Evolutionary conservation across 2,888 invertebrate species (phyloP).

Genomic region (Emmelina monodactyla): DNA sequence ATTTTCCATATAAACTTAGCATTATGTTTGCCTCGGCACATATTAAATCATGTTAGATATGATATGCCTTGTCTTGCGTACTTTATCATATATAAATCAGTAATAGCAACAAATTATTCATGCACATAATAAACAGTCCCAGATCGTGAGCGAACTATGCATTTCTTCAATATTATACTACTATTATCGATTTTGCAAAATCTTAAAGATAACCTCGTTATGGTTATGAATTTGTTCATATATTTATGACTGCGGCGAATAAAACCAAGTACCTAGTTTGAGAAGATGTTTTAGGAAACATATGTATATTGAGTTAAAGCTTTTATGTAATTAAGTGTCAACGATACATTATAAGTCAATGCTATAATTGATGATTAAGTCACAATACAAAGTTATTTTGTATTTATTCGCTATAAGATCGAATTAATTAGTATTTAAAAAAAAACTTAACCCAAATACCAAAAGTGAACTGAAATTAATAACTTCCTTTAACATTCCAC

Average conservation of each 20-base stretch:
- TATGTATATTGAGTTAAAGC: too few relatives aligned
- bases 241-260: not conserved
- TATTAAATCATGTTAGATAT: constrained; percentile 31
- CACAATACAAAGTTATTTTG: too few relatives aligned
- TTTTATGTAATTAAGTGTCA: too few relatives aligned
- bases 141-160: constrained; percentile 46
- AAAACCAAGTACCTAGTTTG: not conserved
- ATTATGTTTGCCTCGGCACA: constrained; percentile 14
- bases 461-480: too few relatives aligned
- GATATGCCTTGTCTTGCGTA: constrained; percentile 33
- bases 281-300: too few relatives aligned
- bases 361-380: too few relatives aligned
- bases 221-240: constrained; percentile 18
- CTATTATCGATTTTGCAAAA: constrained; percentile 22
- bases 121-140: constrained; percentile 54
- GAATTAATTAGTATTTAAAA: too few relatives aligned
- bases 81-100: constrained; percentile 57
- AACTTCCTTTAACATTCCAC: too few relatives aligned
- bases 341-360: too few relatives aligned
- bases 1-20: too few relatives aligned
- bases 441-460: too few relatives aligned
- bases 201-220: constrained; percentile 18
- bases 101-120: constrained; percentile 60
- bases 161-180: constrained; percentile 28
- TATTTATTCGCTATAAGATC: too few relatives aligned